Evolutionary conservation across 2,797 vertebrate species (phyloP), one percentile per base, ranked within the genome.

Genomic region (Peromyscus aztecus): DNA sequence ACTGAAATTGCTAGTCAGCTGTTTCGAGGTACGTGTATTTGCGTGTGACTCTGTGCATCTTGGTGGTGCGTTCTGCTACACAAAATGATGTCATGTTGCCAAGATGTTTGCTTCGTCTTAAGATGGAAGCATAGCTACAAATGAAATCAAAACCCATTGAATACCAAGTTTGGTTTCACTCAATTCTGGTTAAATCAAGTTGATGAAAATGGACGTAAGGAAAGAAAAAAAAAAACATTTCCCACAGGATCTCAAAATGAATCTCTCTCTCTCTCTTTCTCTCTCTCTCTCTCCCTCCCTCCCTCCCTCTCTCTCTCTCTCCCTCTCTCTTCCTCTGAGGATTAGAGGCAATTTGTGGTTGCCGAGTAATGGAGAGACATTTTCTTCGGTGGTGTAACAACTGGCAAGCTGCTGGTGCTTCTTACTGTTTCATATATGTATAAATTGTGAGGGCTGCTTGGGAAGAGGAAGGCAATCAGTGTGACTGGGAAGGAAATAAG

Each of bases 101-200:
- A 31, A 96, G 59, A 83, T 3, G 83, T 82, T 63, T 69, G 75
- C 43, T 86, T 76, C 23, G 3, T 37, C 49, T 82, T 65, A 57
- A 55, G 31, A 57, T 40, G 85, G 16, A 94, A 92, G 71, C 27
- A 34, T 21, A 94, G 80, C 12, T 49, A 81, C 67, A 96, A 95
- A 34, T 71, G 67, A 80, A 89, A 76, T 55, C 17, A 5, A 76
- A 89, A 89, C 19, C 11, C 34, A 23, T 27, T 75, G 19, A 90
- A 84, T 65, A n/a, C 16, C 67, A 93, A 95, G 59, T 67, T 90
- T 63, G 46, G 31, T 49, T 90, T 77, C 49, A 85, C 43, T 82
- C 14, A 24, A 81, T 95, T 91, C 82, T 86, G 29, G 49, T 71
- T 95, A 40, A 90, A 55, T 65, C 40, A 91, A 91, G 31, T n/a